phyloP scores from a whole-genome alignment of 37 sponge, comb jelly and placozoan species.

The Bolinopsis microptera region DNA sequence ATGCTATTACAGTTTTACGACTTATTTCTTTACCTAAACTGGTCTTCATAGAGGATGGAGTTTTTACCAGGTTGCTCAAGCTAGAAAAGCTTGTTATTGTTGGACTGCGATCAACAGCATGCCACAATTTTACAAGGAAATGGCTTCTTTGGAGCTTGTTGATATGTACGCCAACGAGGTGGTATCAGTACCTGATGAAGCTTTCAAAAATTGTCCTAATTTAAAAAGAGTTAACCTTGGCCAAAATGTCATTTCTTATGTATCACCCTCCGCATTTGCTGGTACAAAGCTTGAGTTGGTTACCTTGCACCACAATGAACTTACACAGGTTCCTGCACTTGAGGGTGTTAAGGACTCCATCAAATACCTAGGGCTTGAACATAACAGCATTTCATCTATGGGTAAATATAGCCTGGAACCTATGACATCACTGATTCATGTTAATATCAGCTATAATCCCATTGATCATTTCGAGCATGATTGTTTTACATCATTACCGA shows the following conservation, averaged over 20 bases:
- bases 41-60: background rate
- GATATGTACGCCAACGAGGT: background rate
- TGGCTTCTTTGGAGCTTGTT: background rate
- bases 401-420: background rate
- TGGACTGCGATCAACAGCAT: background rate
- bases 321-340: background rate
- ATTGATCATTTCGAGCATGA: slow-evolving; percentile 9
- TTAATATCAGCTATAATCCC: slow-evolving; percentile 43
- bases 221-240: slow-evolving; percentile 28
- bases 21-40: background rate
- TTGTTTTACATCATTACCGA: background rate
- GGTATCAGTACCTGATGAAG: background rate
- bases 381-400: background rate
- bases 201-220: slow-evolving; percentile 28
- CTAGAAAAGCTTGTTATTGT: background rate
- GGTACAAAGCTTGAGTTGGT: slow-evolving; percentile 19
- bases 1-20: background rate
- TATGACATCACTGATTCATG: background rate
- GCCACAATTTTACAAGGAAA: background rate
- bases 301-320: background rate
- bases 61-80: background rate
- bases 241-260: background rate
- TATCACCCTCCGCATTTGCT: background rate
- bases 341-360: background rate
- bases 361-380: slow-evolving; percentile 22